Conservation (phyloP, 2,888 invertebrate species). For the Molanna angustata region DNA sequence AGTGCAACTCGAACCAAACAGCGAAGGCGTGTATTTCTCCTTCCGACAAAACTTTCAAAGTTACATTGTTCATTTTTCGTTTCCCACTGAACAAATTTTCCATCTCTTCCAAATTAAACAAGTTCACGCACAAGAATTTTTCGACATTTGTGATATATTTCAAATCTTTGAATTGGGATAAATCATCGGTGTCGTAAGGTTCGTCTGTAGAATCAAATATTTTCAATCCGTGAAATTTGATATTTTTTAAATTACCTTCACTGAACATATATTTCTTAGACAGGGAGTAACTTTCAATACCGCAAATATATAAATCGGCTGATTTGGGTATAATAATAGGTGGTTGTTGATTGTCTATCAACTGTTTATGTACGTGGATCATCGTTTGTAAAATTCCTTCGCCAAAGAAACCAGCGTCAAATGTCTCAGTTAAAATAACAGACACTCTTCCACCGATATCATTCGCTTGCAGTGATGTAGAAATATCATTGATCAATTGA, state of each 20-base stretch:
- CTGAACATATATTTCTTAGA: slow-evolving; percentile 48
- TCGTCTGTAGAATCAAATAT: slow-evolving; percentile 45
- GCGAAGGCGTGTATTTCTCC: slow-evolving; percentile 64
- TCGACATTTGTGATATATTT: slow-evolving; percentile 58
- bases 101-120: slow-evolving; percentile 56
- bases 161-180: slow-evolving; percentile 54
- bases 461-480: slow-evolving; percentile 52
- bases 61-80: slow-evolving; percentile 42
- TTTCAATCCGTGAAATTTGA: slow-evolving; percentile 40
- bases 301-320: slow-evolving; percentile 63
- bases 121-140: slow-evolving; percentile 59
- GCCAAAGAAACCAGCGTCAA: slow-evolving; percentile 78
- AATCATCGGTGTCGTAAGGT: slow-evolving; percentile 69
- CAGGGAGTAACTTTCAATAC: slow-evolving; percentile 56
- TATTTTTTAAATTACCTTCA: slow-evolving; percentile 30
- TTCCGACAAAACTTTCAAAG: slow-evolving; percentile 42
- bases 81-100: slow-evolving; percentile 41
- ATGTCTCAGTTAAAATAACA: slow-evolving; percentile 71
- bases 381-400: slow-evolving; percentile 67
- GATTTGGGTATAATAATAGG: slow-evolving; percentile 59
- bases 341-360: slow-evolving; percentile 44
- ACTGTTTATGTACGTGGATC: slow-evolving; percentile 64
- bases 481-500: slow-evolving; percentile 57
- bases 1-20: slow-evolving; percentile 71
- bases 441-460: slow-evolving; percentile 58